Conservation (phyloP, 2,888 invertebrate species). For the Nebria brevicollis region DNA sequence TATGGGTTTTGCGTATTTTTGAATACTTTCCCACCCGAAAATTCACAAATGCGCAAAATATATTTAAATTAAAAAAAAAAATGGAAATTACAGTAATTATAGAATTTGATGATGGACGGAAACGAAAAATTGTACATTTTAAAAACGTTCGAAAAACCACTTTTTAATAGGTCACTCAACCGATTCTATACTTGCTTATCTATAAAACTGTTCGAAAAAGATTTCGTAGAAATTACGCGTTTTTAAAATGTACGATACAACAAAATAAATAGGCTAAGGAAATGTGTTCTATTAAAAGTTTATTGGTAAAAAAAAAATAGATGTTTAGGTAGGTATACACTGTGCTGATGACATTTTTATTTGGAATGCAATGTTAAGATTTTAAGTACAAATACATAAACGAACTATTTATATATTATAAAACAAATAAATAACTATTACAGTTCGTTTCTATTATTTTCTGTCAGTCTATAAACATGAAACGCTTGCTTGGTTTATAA, state of each 20-base stretch:
- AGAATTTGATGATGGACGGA: conserved; percentile 30
- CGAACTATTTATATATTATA: conserved; percentile 5
- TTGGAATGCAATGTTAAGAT: conserved; percentile 35
- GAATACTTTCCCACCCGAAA: conserved; percentile 8
- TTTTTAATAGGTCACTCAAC: background rate
- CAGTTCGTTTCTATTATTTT: background rate
- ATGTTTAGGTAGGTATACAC: conserved; percentile 56
- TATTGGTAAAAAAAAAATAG: conserved; percentile 60
- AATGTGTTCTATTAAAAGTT: conserved; percentile 60
- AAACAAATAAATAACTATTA: background rate
- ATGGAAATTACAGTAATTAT: conserved; percentile 27
- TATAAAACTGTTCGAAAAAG: background rate
- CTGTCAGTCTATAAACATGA: background rate
- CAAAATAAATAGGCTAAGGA: conserved; percentile 54
- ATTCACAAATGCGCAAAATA: conserved; percentile 31
- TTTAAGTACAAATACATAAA: conserved; percentile 40
- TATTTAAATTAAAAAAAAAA: conserved; percentile 32
- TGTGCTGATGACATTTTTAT: conserved; percentile 43
- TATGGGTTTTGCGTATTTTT: conserved; percentile 33
- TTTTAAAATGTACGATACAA: conserved; percentile 45
- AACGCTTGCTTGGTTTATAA: conserved; percentile 5
- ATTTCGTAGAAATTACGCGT: conserved; percentile 10
- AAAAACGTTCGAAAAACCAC: conserved; percentile 11
- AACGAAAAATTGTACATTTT: conserved; percentile 23
- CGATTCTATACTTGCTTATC: no score